Evolutionary conservation across 2,797 vertebrate genomes (phyloP), one percentile per base, ranked within the genome.

Genomic region (Scomberomorus guttatus): DNA sequence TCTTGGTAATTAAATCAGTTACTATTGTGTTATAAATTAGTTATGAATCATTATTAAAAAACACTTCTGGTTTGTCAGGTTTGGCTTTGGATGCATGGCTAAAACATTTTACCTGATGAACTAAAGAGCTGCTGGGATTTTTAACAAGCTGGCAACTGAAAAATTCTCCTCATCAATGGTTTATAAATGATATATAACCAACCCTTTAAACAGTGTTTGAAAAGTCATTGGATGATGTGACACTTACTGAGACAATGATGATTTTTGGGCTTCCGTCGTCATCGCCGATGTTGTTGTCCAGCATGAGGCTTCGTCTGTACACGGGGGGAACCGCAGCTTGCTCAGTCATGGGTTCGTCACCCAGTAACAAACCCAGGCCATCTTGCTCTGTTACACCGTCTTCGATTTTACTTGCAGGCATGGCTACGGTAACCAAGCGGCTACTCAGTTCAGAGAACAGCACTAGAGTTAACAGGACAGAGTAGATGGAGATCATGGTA

Each of bases 401-500:
- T 22, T 96, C 96, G 55, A 81, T 64, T 57, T 93, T 95, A 72
- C 90, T 77, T 42, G 92, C 84, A 39, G 97, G 93, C 56, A 95
- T 90, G 61, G 96, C 96, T 44, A 90, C 79, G 5, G 95, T 90
- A 77, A 92, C 86, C 22, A 90, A 92, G 88, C 86, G 79, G 39
- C 93, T 82, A 86, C 94, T 93, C 77, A 96, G 93, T 94, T 95
- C 94, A 51, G 97, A 95, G 89, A 98, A 93, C 60, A 99, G 91
- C 90, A 94, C 93, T 29, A 97, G 85, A 64, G 92, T 90, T 34
- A 97, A 89, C 63, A 98, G 80, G 75, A 96, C 32, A 0, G 89
- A 90, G 64, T 89, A 95, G 46, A 91, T 82, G 42, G 95, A 95
- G 76, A 90, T 83, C 93, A 88, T 96, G 94, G 91, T 96, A 69